Conservation (phyloP, 2,113 vertebrate genomes). For the Prunella fulvescens region DNA sequence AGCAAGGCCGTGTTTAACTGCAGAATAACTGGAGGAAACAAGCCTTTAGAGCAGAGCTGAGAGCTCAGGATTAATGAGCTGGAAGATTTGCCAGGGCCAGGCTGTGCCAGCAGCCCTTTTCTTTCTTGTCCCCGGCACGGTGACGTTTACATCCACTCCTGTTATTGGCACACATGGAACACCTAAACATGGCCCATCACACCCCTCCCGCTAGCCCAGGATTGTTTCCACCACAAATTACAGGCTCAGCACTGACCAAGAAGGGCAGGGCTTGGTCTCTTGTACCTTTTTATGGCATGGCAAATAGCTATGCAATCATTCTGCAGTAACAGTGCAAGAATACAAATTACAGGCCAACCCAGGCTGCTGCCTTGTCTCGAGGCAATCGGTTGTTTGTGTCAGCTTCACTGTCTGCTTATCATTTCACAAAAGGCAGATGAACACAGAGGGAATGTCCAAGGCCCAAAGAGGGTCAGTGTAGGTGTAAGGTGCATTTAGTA, state of each 20-base stretch:
- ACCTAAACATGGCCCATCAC: conserved; percentile 49
- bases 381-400: not conserved
- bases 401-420: not conserved
- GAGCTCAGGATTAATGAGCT: not conserved
- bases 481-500: not conserved
- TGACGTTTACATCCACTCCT: accelerated
- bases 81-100: not conserved
- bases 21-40: not conserved
- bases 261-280: conserved; percentile 59
- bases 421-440: not conserved
- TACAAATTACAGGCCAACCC: conserved; percentile 51
- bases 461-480: not conserved
- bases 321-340: conserved; percentile 35
- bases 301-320: conserved; percentile 65
- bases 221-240: conserved; percentile 49
- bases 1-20: not conserved
- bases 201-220: conserved; percentile 24
- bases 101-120: not conserved
- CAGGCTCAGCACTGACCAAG: conserved; percentile 11
- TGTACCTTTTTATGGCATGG: conserved; percentile 67
- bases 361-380: not conserved
- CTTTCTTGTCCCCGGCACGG: not conserved
- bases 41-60: not conserved
- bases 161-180: not conserved
- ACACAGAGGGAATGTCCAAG: not conserved